Evolutionary conservation across 1,140 invertebrate genomes (phyloP), one percentile per base, ranked within the genome.

Genomic region (Phortica variegata): DNA sequence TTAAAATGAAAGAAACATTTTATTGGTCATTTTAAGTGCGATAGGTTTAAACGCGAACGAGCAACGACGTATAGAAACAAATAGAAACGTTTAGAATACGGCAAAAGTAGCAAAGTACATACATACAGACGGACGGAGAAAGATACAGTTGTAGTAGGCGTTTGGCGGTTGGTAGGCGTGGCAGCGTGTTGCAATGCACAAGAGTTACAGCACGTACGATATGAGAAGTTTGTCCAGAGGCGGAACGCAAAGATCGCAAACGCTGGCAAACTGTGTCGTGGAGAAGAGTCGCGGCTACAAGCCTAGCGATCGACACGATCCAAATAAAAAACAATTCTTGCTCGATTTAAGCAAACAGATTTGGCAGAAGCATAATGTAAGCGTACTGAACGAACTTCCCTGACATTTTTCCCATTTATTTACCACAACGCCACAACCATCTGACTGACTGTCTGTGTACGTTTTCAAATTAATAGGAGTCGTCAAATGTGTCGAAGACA

Each of bases 221-320:
- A 23, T 43, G 18, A 13, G n/a, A 39, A 33, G 26, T 4, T 15
- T 21, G 10, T 20, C 18, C n/a, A 34, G 33, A 49, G 12, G 18
- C 29, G 40, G 17, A 20, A 16, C 12, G 18, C 29, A 40, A 13
- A 43, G 10, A 16, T 48, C 49, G 4, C 29, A 43, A 8, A 12
- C 36, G 5, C 18, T 41, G 29, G 37, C 38, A 39, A 69, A 61
- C 50, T 63, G 58, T 38, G 45, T 48, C 33, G 44, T 80, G 19
- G 77, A 80, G 49, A 74, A 72, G 9, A 78, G 81, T 42, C 79
- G 89, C 12, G 89, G 90, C 17, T 89, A 89, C 75, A 89, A 89
- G 62, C 90, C 90, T 2, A 91, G 89, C 0, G 90, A 93, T 73
- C 83, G 86, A 65, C 83, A 84, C 75, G 88, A 93, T 75, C 88